Percentiles rank a stretch among this genome's conserved stretches.
Conservation (phyloP, 2,888 invertebrate genomes). For the Brachyopa scutellaris region DNA sequence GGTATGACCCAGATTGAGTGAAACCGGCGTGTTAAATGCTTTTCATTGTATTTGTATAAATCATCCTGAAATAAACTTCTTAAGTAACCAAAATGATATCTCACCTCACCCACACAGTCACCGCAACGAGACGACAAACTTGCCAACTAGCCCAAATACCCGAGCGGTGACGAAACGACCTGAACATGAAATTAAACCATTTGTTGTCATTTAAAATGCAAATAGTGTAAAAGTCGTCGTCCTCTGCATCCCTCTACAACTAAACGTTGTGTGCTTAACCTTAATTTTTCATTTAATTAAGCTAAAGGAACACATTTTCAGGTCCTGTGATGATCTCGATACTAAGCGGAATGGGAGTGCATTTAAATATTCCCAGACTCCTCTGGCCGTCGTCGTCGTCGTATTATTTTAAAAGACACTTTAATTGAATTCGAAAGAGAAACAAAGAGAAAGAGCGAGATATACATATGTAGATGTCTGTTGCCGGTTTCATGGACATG, state of each 20-base stretch:
- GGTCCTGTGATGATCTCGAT: constrained; percentile 53
- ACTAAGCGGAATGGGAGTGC: not conserved
- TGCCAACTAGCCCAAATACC: too few species aligned
- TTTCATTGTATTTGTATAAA: not conserved
- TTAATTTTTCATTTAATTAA: constrained; percentile 62
- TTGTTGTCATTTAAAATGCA: constrained; percentile 45
- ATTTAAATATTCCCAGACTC: constrained; percentile 32
- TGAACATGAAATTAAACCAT: constrained; percentile 51
- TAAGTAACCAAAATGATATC: too few species aligned
- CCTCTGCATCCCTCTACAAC: not conserved
- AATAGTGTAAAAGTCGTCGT: constrained; percentile 13
- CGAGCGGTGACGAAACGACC: too few species aligned
- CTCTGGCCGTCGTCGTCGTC: not conserved
- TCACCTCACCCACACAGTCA: not conserved
- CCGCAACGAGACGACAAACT: not conserved
- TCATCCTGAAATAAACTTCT: too few species aligned
- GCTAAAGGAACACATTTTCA: constrained; percentile 39
- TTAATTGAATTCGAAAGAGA: constrained; percentile 35
- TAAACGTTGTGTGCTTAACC: constrained; percentile 42
- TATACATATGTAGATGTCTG: too few species aligned
- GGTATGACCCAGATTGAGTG: constrained; percentile 16
- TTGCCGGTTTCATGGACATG: not conserved
- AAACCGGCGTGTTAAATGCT: not conserved
- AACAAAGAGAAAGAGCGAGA: not conserved
- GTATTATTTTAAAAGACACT: constrained; percentile 26